Conservation (phyloP, 2,888 invertebrate species). For the Pinctada fucata region DNA sequence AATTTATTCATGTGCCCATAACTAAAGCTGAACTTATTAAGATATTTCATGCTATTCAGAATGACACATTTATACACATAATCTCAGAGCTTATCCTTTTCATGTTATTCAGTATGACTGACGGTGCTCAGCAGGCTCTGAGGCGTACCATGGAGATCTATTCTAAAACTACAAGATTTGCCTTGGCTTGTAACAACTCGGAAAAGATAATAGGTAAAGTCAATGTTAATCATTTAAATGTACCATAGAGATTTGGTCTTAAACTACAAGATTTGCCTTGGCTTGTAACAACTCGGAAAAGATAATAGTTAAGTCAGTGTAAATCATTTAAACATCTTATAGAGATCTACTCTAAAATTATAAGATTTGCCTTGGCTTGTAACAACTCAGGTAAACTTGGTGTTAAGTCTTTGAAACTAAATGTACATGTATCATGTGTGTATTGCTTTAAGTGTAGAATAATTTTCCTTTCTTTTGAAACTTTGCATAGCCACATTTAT, state of each 20-base stretch:
- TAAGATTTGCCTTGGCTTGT: constrained; percentile 97
- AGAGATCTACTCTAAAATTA: constrained; percentile 98
- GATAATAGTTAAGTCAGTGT: constrained; percentile 83
- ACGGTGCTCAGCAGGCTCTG: constrained; percentile 98
- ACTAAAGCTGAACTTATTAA: too few relatives aligned
- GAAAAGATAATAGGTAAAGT: constrained; percentile 91
- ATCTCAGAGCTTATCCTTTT: not conserved
- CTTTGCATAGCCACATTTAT: too few relatives aligned
- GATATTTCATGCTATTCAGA: too few relatives aligned
- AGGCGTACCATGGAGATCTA: constrained; percentile 99
- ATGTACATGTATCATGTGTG: too few relatives aligned
- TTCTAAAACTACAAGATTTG: constrained; percentile 97
- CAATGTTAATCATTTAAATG: constrained; percentile 73
- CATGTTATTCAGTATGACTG: constrained; percentile 89
- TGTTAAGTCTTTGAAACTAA: not conserved
- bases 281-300: constrained; percentile 99
- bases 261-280: constrained; percentile 96
- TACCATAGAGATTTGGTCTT: constrained; percentile 99
- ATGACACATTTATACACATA: not conserved
- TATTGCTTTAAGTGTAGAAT: too few relatives aligned
- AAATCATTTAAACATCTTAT: constrained; percentile 78
- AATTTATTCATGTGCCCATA: too few relatives aligned
- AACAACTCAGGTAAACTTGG: constrained; percentile 86
- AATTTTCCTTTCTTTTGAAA: too few relatives aligned
- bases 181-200: constrained; percentile 97